These are phyloP conservation scores for Chelon auratus DNA, from an alignment of 2,797 vertebrate genomes.

Conservation along the genomic window DNA sequence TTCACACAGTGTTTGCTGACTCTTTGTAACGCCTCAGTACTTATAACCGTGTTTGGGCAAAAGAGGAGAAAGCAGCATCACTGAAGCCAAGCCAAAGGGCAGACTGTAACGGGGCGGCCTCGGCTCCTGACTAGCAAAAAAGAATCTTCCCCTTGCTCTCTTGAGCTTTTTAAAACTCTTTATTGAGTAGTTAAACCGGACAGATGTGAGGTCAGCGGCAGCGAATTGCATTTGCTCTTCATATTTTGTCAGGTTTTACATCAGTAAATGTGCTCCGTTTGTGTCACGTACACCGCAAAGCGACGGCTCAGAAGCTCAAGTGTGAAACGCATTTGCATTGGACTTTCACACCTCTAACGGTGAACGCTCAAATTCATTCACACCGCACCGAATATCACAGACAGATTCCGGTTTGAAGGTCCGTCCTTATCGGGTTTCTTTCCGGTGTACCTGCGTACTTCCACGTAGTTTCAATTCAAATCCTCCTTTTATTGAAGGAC, in stretches of 20 bases:
- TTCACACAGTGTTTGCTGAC: conserved; percentile 51
- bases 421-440: neutral
- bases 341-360: neutral
- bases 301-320: neutral
- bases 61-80: conserved; percentile 43
- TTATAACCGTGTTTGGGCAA: conserved; percentile 79
- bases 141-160: neutral
- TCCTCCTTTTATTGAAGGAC: neutral
- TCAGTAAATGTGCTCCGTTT: neutral
- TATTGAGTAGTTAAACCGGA: neutral
- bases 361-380: neutral
- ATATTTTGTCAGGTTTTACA: neutral
- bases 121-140: conserved; percentile 8
- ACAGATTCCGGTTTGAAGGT: no score
- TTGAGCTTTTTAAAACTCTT: neutral
- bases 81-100: conserved; percentile 54
- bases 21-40: conserved; percentile 45
- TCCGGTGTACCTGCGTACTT: neutral
- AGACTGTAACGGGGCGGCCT: conserved; percentile 36
- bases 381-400: neutral
- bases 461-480: neutral
- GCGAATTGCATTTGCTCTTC: neutral
- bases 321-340: neutral
- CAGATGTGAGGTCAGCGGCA: neutral
- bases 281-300: neutral